A percentile compares a stretch with the other conserved stretches of the same genome.
phyloP scores from a whole-genome alignment of 2,888 invertebrate genomes.

The Drosophila borealis region DNA sequence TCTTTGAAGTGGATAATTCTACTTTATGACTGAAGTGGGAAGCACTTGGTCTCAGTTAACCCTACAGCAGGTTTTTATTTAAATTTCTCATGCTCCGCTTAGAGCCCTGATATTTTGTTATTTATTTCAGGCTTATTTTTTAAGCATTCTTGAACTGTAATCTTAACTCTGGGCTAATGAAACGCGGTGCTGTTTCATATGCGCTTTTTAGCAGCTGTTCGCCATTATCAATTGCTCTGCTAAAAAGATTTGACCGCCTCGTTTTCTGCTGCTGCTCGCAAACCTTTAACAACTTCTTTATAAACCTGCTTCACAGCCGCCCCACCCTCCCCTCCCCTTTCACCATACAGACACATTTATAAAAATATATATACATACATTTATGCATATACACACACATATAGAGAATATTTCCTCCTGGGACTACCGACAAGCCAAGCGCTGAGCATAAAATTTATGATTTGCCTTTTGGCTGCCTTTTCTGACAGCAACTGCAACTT shows the following conservation, averaged over 20 bases:
- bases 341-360: conserved; percentile 1
- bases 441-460: conserved; percentile 75
- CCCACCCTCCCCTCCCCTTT: conserved; percentile 31
- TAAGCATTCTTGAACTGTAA: conserved; percentile 39
- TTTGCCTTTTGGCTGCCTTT: conserved; percentile 71
- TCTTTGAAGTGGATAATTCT: neutral
- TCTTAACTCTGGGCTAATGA: conserved; percentile 50
- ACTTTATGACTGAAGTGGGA: neutral
- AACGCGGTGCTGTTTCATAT: conserved; percentile 21
- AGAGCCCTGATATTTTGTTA: conserved; percentile 5
- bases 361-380: conserved; percentile 3
- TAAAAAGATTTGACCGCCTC: conserved; percentile 16
- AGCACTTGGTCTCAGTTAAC: neutral
- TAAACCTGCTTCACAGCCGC: conserved; percentile 51
- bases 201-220: conserved; percentile 56
- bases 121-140: conserved; percentile 26
- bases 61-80: conserved; percentile 20
- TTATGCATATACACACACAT: no score
- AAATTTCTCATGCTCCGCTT: conserved; percentile 16
- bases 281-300: conserved; percentile 68
- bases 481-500: conserved; percentile 48
- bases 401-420: conserved; percentile 27
- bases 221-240: conserved; percentile 52
- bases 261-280: conserved; percentile 46
- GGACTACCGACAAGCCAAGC: conserved; percentile 36